A percentile compares a stretch with the other conserved stretches of the same genome.
These are phyloP conservation scores for Capitulum mitella DNA, from an alignment of 2,888 invertebrate genomes.

Conservation along the genomic window DNA sequence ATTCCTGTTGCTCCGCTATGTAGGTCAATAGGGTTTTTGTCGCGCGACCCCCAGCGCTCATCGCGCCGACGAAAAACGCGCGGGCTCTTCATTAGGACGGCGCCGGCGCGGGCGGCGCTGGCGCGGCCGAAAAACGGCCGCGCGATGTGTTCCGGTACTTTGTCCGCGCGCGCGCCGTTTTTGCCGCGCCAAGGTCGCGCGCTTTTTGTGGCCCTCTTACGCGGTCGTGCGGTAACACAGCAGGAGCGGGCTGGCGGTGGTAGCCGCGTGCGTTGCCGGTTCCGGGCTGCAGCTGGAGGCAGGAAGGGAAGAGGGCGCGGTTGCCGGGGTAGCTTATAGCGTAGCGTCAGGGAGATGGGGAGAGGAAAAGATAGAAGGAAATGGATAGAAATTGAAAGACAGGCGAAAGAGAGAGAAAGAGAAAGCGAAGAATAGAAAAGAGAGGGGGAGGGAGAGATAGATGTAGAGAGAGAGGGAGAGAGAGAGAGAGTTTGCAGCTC, in stretches of 20 bases:
- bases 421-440: too few species aligned
- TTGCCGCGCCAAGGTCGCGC: constrained; percentile 20
- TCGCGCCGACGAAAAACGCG: background rate
- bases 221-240: background rate
- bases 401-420: too few species aligned
- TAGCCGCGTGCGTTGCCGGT: too few species aligned
- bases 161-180: constrained; percentile 5
- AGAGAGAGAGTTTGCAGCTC: too few species aligned
- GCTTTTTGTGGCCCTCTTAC: constrained; percentile 10
- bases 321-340: too few species aligned
- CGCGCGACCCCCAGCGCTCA: background rate
- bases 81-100: background rate
- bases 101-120: background rate
- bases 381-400: too few species aligned
- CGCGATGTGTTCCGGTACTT: constrained; percentile 18
- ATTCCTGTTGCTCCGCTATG: background rate
- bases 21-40: background rate
- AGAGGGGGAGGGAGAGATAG: too few species aligned
- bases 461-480: too few species aligned
- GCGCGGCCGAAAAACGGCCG: background rate
- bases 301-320: too few species aligned
- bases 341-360: too few species aligned
- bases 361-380: too few species aligned
- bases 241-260: background rate
- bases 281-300: too few species aligned